These are phyloP conservation scores for Odontomyia ornata DNA, from an alignment of 2,888 invertebrate genomes.

Conservation along the genomic window DNA sequence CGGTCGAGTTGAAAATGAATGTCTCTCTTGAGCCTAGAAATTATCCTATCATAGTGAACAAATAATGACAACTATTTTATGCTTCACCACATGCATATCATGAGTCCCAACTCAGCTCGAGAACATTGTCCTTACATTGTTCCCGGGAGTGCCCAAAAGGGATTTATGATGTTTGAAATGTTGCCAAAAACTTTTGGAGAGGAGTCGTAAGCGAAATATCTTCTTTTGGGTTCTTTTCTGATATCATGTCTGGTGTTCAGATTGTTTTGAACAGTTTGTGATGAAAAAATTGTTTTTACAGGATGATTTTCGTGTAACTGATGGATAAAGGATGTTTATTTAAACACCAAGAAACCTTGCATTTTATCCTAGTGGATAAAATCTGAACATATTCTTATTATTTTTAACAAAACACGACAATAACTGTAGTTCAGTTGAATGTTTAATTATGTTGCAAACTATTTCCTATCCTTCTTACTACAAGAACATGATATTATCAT, in stretches of 20 bases:
- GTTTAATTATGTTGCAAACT: neutral
- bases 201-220: neutral
- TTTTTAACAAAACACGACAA: too few species aligned
- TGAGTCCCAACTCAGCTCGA: neutral
- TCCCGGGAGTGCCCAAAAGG: slow-evolving; percentile 1
- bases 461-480: neutral
- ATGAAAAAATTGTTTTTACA: neutral
- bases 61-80: slow-evolving; percentile 24
- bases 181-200: slow-evolving; percentile 12
- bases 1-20: slow-evolving; percentile 4
- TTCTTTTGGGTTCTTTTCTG: neutral
- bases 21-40: slow-evolving; percentile 2
- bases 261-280: neutral
- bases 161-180: slow-evolving; percentile 25
- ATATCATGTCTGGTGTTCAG: neutral
- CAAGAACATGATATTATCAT: neutral
- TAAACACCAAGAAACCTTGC: too few species aligned
- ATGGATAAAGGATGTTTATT: too few species aligned
- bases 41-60: neutral
- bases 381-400: too few species aligned
- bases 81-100: slow-evolving; percentile 20
- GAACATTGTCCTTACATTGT: slow-evolving; percentile 12
- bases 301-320: too few species aligned
- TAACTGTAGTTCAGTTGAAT: too few species aligned
- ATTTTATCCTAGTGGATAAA: too few species aligned